Conservation (phyloP, 2,797 vertebrate genomes). For the Harpagifer antarcticus region DNA sequence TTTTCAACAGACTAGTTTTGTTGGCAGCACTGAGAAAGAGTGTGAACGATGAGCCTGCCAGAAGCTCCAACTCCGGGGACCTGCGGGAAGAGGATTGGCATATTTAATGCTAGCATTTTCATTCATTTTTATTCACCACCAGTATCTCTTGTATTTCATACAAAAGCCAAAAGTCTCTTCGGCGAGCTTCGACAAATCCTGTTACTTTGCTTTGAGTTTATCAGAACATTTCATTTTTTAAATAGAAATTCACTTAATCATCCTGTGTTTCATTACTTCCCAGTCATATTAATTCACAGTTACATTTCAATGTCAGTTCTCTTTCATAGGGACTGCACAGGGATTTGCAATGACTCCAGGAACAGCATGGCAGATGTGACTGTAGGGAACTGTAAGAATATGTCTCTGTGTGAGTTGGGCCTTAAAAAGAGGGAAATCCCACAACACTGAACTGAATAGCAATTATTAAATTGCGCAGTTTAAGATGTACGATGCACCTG, state of each 20-base stretch:
- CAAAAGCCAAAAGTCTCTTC: conserved; percentile 50
- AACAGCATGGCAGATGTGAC: conserved; percentile 36
- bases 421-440: conserved; percentile 25
- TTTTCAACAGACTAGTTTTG: conserved; percentile 42
- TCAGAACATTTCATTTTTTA: neutral
- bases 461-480: conserved; percentile 27
- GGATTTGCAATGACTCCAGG: conserved; percentile 60
- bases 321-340: conserved; percentile 53
- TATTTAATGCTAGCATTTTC: conserved; percentile 69
- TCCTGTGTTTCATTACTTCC: conserved; percentile 11
- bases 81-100: conserved; percentile 34
- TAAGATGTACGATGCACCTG: conserved; percentile 19
- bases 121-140: conserved; percentile 70
- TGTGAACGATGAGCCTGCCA: conserved; percentile 53
- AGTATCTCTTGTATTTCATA: conserved; percentile 58
- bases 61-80: conserved; percentile 38
- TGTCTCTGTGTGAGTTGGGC: conserved; percentile 1
- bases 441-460: conserved; percentile 8
- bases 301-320: conserved; percentile 73
- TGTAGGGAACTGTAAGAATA: conserved; percentile 29
- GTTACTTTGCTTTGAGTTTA: conserved; percentile 1
- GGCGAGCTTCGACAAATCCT: neutral
- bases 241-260: conserved; percentile 14
- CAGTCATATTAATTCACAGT: conserved; percentile 73
- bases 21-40: conserved; percentile 23